phyloP scores from a whole-genome alignment of 2,113 vertebrate genomes.

The Oriolus oriolus region DNA sequence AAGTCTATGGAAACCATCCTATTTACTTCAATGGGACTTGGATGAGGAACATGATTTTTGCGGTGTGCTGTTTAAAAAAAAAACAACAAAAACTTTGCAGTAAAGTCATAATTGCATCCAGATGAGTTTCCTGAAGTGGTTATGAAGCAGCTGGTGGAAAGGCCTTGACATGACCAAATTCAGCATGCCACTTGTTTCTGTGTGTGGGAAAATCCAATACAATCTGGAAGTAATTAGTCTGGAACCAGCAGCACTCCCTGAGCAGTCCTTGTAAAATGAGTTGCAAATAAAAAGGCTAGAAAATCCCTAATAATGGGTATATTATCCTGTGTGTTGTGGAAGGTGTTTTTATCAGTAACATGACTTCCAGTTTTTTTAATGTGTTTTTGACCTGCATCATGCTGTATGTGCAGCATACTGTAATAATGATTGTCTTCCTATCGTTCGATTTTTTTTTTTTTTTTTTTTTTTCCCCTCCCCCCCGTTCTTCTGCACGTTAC shows the following conservation, averaged over 20 bases:
- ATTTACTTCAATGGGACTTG: neutral
- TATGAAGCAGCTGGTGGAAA: slow-evolving; percentile 37
- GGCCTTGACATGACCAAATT: neutral
- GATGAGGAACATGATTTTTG: neutral
- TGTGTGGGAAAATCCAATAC: neutral
- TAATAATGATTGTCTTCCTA: neutral
- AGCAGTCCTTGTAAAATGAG: neutral
- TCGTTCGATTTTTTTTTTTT: accelerated
- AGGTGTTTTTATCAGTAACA: neutral
- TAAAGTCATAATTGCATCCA: slow-evolving; percentile 17
- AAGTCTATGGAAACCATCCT: neutral
- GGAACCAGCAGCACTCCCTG: neutral
- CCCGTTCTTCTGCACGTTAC: accelerated
- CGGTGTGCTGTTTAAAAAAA: neutral
- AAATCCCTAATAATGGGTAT: neutral
- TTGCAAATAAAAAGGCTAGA: neutral
- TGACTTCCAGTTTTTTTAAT: neutral
- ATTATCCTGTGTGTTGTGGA: accelerated
- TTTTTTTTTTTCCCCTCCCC: too few relatives aligned
- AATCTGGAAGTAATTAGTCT: slow-evolving; percentile 31
- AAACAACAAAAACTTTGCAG: neutral
- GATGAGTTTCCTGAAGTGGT: slow-evolving; percentile 12
- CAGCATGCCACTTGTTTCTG: slow-evolving; percentile 6
- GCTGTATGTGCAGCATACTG: neutral
- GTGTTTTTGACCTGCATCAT: neutral